A percentile compares a stretch with the other conserved stretches of the same genome.
Conservation (phyloP, 1,140 invertebrate species). For the Mercenaria mercenaria region DNA sequence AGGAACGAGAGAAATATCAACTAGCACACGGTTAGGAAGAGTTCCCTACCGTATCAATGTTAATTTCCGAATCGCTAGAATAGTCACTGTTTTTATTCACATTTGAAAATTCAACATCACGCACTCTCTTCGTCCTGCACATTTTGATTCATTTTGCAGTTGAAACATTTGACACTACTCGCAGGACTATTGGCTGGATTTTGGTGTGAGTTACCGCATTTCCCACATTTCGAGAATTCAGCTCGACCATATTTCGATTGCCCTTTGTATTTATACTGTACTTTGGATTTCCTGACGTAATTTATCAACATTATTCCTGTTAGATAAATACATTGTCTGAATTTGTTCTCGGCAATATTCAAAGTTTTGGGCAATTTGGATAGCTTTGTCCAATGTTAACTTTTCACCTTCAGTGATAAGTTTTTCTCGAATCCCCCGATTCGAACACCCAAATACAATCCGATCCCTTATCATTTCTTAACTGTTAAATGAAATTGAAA, state of each 20-base stretch:
- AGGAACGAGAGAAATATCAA: neutral
- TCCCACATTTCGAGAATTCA: neutral
- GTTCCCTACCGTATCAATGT: conserved; percentile 33
- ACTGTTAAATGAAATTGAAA: no score
- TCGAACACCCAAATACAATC: neutral
- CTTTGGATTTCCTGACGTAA: no score
- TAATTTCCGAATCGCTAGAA: neutral
- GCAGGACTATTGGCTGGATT: neutral
- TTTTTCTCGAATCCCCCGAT: neutral
- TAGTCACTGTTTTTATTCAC: neutral
- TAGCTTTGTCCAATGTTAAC: neutral
- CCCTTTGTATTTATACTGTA: neutral
- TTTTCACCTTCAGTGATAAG: neutral
- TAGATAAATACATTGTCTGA: neutral
- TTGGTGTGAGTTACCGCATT: no score
- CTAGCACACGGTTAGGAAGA: no score
- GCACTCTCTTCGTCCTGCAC: neutral
- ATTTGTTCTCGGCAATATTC: conserved; percentile 35
- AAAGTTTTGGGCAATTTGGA: conserved; percentile 33
- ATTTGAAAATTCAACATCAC: neutral
- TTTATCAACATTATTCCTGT: neutral
- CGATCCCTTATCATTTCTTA: neutral
- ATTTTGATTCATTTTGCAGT: no score
- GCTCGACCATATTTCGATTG: neutral
- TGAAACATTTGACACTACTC: neutral